These are phyloP conservation scores for Anomalospiza imberbis DNA, from an alignment of 2,797 vertebrate species.

Conservation along the genomic window DNA sequence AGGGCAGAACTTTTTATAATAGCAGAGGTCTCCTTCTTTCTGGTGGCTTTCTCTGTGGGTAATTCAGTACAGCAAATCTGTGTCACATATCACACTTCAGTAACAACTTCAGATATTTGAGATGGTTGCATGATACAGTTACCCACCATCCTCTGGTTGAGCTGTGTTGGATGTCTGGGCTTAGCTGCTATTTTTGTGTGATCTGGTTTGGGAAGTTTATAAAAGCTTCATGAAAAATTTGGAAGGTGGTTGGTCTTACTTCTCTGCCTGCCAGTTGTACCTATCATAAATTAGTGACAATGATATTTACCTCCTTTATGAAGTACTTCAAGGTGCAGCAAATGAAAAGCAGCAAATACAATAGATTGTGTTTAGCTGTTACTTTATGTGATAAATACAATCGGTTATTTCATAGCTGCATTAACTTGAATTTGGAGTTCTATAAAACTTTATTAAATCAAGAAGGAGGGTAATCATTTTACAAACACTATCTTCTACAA, in stretches of 20 bases:
- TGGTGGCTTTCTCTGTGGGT: not conserved
- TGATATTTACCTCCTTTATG: not conserved
- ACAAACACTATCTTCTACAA: conserved; percentile 42
- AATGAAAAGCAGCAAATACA: conserved; percentile 5
- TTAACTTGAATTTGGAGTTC: conserved; percentile 4
- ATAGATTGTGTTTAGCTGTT: not conserved
- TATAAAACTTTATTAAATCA: conserved; percentile 13
- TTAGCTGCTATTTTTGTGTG: not conserved
- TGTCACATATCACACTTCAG: not conserved
- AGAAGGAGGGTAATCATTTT: not conserved
- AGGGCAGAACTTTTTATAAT: not conserved
- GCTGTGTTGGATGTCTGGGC: not conserved
- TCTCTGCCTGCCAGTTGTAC: not conserved
- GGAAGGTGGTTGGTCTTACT: not conserved
- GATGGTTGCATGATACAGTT: not conserved
- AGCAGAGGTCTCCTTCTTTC: not conserved
- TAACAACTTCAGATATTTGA: conserved; percentile 13
- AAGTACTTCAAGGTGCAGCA: not conserved
- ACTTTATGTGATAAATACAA: conserved; percentile 29
- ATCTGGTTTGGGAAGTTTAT: not conserved
- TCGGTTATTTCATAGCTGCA: not conserved
- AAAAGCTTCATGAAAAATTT: not conserved
- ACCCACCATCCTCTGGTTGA: not conserved
- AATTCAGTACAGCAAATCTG: not conserved
- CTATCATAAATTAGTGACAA: not conserved